Evolutionary conservation across 1,140 invertebrate genomes (phyloP).

Genomic region (Rhizoglyphus robini): DNA sequence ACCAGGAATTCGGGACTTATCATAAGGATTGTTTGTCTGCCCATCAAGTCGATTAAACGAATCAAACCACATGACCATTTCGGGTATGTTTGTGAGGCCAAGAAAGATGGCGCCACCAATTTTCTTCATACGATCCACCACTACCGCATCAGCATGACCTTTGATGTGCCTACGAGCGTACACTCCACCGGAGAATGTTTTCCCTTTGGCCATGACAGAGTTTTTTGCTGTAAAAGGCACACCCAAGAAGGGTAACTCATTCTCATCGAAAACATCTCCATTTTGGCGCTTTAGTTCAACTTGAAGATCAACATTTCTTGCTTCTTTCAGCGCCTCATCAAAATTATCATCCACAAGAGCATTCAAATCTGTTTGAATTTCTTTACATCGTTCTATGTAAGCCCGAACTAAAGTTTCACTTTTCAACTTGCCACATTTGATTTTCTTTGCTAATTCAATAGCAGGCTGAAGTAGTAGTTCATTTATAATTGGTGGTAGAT

Average conservation of each 20-base stretch:
- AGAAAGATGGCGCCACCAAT: conserved; percentile 57
- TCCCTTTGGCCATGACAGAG: conserved; percentile 24
- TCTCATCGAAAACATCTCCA: conserved; percentile 44
- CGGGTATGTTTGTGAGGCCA: conserved; percentile 67
- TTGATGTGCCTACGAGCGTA: conserved; percentile 37
- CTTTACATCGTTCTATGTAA: conserved; percentile 43
- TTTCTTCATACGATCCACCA: conserved; percentile 50
- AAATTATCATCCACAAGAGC: conserved; percentile 63
- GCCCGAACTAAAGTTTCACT: conserved; percentile 58
- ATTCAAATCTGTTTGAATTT: conserved; percentile 44
- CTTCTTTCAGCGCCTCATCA: conserved; percentile 56
- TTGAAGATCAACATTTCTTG: conserved; percentile 51
- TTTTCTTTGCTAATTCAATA: conserved; percentile 54
- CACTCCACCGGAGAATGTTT: conserved; percentile 18
- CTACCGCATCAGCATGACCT: conserved; percentile 49
- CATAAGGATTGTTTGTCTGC: conserved; percentile 72
- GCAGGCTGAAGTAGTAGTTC: conserved; percentile 56
- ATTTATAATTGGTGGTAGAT: conserved; percentile 54
- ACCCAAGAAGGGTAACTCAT: conserved; percentile 29
- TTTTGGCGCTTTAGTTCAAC: conserved; percentile 42
- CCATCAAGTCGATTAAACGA: conserved; percentile 73
- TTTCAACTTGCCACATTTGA: conserved; percentile 60
- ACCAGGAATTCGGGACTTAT: conserved; percentile 64
- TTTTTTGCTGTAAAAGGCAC: conserved; percentile 27
- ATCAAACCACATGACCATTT: conserved; percentile 70